These are phyloP conservation scores for Agapostemon virescens DNA, from an alignment of 2,888 invertebrate species.

Conservation along the genomic window DNA sequence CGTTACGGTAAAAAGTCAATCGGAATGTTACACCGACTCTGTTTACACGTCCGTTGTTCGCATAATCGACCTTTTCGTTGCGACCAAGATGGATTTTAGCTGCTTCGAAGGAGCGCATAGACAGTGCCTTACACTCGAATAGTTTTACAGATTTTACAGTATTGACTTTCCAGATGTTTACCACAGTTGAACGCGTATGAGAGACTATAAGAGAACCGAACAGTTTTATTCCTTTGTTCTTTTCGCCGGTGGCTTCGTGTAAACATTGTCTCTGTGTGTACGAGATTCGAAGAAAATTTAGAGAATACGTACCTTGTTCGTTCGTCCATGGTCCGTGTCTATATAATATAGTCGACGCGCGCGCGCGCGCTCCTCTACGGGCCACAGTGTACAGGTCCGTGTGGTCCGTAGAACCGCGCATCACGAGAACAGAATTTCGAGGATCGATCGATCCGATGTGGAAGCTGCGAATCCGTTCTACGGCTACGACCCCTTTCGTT, in stretches of 20 bases:
- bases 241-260: conserved; percentile 61
- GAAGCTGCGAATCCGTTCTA: conserved; percentile 1
- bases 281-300: neutral
- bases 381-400: neutral
- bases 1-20: neutral
- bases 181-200: conserved; percentile 61
- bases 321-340: neutral
- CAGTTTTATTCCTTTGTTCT: conserved; percentile 36
- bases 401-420: neutral
- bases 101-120: conserved; percentile 64
- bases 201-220: conserved; percentile 58
- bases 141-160: conserved; percentile 63
- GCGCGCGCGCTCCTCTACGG: too few species aligned
- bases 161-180: conserved; percentile 67
- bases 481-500: neutral
- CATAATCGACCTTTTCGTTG: conserved; percentile 44
- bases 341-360: too few species aligned
- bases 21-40: conserved; percentile 60
- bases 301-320: neutral
- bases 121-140: conserved; percentile 68
- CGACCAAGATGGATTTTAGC: conserved; percentile 48
- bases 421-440: neutral
- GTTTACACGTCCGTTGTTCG: conserved; percentile 63
- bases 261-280: conserved; percentile 64
- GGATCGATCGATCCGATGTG: conserved; percentile 1